Evolutionary conservation across 2,888 invertebrate genomes (phyloP), one percentile per base, ranked within the genome.

Genomic region (Matsumyia berberina): DNA sequence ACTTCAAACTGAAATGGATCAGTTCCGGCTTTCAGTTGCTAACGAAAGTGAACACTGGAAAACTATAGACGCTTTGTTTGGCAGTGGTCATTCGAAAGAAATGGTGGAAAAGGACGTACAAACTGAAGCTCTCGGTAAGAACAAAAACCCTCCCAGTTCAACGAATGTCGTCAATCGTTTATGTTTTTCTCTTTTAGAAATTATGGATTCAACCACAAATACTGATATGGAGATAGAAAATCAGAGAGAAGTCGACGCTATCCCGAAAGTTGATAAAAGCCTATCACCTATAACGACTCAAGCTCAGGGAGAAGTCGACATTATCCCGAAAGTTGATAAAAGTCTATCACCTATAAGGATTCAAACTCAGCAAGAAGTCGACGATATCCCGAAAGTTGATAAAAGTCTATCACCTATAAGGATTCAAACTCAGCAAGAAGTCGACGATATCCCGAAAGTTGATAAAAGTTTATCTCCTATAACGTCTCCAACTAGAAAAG

Each of bases 11-110:
- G 90, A 91, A 64, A 67, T 92, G 4, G 82, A 87, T 2, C 88
- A 88, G 12, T 35, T 90, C n/a, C 88, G 89, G 12, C 31, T 92
- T 29, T 87, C 87, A 15, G 88, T 88, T 72, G 89, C 90, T 6
- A 88, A 87, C 5, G 90, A 91, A 9, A 88, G 88, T 15, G 90
- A 91, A 76, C 92, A 92, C 66, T 92, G 92, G 91, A 90, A 90
- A 49, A 91, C 91, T 2, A 89, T 92, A 29, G 88, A 88, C 15
- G 90, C 90, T 1, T 58, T 92, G 15, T 92, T 91, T 31, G 87
- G 87, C 0, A 53, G 51, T 8, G 60, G 46, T 31, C 5, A 33
- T 6, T 44, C 55, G 2, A 44, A 46, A 39, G 49, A 33, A 12
- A 11, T 37, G 0, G 15, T 66, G 8, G 83, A 86, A 60, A 58